Conservation (phyloP, 1,140 invertebrate species). For the Plectus sambesii region DNA sequence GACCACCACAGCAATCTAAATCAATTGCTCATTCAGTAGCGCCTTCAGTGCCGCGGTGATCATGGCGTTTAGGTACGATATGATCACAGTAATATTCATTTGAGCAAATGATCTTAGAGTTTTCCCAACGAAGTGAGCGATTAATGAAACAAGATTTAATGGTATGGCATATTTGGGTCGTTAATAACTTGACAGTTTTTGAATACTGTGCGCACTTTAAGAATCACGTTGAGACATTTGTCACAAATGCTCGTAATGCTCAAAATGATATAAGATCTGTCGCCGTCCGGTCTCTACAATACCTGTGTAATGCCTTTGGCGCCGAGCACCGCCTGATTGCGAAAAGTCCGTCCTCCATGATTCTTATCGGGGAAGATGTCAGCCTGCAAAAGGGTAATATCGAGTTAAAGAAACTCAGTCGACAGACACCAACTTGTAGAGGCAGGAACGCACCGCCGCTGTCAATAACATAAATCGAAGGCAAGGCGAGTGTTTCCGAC, state of each 20-base stretch:
- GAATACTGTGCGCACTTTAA: no score
- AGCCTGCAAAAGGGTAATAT: conserved; percentile 63
- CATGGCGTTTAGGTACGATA: conserved; percentile 27
- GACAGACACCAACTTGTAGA: no score
- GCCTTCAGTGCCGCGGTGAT: conserved; percentile 17
- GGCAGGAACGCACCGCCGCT: conserved; percentile 93
- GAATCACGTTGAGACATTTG: no score
- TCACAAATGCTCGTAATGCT: no score
- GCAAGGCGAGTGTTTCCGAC: conserved; percentile 74
- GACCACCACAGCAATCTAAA: conserved; percentile 73
- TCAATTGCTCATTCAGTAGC: conserved; percentile 18
- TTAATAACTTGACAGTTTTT: no score
- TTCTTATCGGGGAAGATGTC: conserved; percentile 87
- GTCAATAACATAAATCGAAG: conserved; percentile 90
- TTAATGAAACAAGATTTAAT: no score
- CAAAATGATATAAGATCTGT: no score
- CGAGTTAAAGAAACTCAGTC: no score
- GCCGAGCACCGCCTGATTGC: conserved; percentile 93
- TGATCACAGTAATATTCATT: conserved; percentile 7
- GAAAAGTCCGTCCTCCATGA: conserved; percentile 96
- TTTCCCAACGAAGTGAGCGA: no score
- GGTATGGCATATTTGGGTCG: no score
- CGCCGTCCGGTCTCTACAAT: no score
- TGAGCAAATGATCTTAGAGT: neutral
- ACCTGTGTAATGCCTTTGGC: conserved; percentile 77